Base-by-base conservation (phyloP, 2,113 vertebrate genomes). In the Menura novaehollandiae region DNA sequence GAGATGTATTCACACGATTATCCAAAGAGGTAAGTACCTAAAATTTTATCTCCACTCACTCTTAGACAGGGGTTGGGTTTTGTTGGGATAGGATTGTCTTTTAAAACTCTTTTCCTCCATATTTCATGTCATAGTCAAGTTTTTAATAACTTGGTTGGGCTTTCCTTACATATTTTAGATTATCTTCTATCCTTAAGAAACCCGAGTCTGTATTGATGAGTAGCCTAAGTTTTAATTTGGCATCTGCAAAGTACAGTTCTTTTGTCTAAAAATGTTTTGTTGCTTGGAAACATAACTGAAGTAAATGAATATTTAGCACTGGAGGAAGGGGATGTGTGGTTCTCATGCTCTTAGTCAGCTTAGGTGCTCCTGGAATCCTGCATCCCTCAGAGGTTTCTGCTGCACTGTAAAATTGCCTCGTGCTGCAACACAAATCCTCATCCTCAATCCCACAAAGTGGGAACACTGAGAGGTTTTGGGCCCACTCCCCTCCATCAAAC, bases 1-100 rank as follows among this genome's bases (percentile, higher is more conserved):
- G 99, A 97, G 99, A 99, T 98, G 99, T 99, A 95, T 99, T 99
- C 98, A 99, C 99, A 86, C 99, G 99, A 98, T 99, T 99, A 99
- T 99, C 99, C 98, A 99, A 99, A 99, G 99, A 99, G 99, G 99
- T 99, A 98, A 98, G 98, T 97, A 94, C 97, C 67, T 94, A 59
- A 84, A 78, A 95, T 92, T 94, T 72, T 95, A 89, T 91, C 78
- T 95, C 26, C 82, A 44, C 76, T 91, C 22, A 56, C 35, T 71
- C 18, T 77, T 84, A 49, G 72, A 6, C 49, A 69, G 49, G 56
- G 72, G 43, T 49, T 77, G 88, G 64, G 64, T 56, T 82, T 69
- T 43, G 26, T 41, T 67, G 51, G 30, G 83, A 19, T 13, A 58
- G 43, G 6, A 2, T 86, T 83, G n/a, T 23, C 20, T 77, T 60